phyloP scores from a whole-genome alignment of 1,140 invertebrate genomes.

The Polyergus mexicanus region DNA sequence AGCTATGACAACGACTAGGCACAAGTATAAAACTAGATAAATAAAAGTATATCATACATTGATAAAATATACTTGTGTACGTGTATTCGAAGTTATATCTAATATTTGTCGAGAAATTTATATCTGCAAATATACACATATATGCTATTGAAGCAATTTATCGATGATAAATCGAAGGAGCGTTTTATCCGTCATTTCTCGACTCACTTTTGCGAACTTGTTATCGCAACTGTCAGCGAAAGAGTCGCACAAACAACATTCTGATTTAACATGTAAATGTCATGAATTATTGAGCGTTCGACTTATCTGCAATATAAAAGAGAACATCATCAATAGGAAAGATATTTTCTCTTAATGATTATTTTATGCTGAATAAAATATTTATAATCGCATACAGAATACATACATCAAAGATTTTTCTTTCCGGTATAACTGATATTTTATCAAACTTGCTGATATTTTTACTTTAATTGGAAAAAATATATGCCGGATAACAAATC shows the following conservation, averaged over 20 bases:
- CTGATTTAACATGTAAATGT: slow-evolving; percentile 55
- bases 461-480: not conserved
- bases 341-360: slow-evolving; percentile 55
- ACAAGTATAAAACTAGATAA: slow-evolving; percentile 16
- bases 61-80: slow-evolving; percentile 26
- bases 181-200: not conserved
- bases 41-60: not conserved
- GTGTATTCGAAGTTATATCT: slow-evolving; percentile 42
- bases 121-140: slow-evolving; percentile 34
- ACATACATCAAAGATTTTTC: slow-evolving; percentile 25
- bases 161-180: slow-evolving; percentile 45
- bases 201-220: slow-evolving; percentile 5
- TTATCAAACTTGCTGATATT: not conserved
- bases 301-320: slow-evolving; percentile 58
- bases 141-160: slow-evolving; percentile 40
- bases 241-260: slow-evolving; percentile 70
- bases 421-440: slow-evolving; percentile 21
- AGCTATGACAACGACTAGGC: not conserved
- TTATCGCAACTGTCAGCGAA: slow-evolving; percentile 68
- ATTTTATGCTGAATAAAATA: slow-evolving; percentile 14
- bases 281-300: slow-evolving; percentile 58
- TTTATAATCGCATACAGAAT: slow-evolving; percentile 36
- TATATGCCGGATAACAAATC: not conserved
- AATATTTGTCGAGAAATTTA: slow-evolving; percentile 57
- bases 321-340: slow-evolving; percentile 58